Base-by-base conservation (phyloP, 2,797 vertebrate genomes). In the Limnodromus scolopaceus region DNA sequence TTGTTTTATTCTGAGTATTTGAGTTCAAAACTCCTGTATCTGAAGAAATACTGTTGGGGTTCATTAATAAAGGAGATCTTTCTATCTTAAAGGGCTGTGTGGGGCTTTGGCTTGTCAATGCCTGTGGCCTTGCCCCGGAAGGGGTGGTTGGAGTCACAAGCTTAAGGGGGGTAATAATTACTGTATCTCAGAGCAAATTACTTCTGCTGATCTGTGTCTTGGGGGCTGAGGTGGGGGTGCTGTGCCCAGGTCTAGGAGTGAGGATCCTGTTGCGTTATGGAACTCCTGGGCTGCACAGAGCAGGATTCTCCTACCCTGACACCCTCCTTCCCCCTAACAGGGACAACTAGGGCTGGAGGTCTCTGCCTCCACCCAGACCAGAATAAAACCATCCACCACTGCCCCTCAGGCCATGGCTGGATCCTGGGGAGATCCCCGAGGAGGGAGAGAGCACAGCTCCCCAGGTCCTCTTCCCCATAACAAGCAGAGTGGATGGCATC, bases 21-120 rank as follows among this genome's bases (percentile, higher is more conserved):
- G 98, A 98, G 98, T 98, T 98, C 96, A 98, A 96, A 98, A 98
- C 97, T 98, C 98, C 97, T 98, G 97, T 98, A 98, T 98, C 98
- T 98, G 97, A 98, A 98, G 97, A 98, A 98, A 97, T 98, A 98
- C 89, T 97, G 98, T 98, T 98, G 97, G 97, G 98, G 95, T 97
- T 98, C 97, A 97, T 98, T 98, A 98, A 98, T 98, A 98, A 98
- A 98, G 97, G 97, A 98, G 97, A 98, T 97, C 98, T 98, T 98
- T 98, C 98, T 98, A 98, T 98, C 98, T 97, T 98, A 98, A 96
- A 84, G 84, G 92, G 68, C 69, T 66, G 53, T 71, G 61, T 96
- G 91, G 53, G 60, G 81, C 96, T 97, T 95, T 96, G 75, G 91
- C 77, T 94, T 77, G 11, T 84, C 39, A 63, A 3, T 51, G 9